Evolutionary conservation across 1,140 invertebrate genomes (phyloP).

Genomic region (Ooceraea biroi): DNA sequence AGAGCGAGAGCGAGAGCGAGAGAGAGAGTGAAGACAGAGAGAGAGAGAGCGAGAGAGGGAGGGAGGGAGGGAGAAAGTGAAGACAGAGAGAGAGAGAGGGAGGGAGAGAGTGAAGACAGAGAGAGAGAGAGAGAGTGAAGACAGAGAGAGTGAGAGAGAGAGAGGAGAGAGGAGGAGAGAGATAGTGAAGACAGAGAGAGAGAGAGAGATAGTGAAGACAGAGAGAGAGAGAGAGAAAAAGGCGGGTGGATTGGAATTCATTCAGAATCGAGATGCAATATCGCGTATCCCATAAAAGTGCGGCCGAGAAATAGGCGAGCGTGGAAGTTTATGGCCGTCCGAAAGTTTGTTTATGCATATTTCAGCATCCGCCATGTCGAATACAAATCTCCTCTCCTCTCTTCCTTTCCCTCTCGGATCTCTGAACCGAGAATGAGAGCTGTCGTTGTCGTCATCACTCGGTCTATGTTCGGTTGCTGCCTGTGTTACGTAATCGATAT

Average conservation of each 20-base stretch:
- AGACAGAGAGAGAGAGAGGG: too few relatives aligned
- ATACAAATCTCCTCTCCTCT: neutral
- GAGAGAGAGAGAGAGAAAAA: neutral
- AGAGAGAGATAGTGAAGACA: neutral
- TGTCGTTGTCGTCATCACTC: neutral
- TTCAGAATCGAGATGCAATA: constrained; percentile 50
- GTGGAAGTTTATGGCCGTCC: constrained; percentile 38
- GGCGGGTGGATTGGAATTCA: neutral
- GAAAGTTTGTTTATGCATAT: constrained; percentile 62
- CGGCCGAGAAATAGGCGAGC: constrained; percentile 33
- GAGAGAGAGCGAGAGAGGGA: too few relatives aligned
- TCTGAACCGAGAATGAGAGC: neutral
- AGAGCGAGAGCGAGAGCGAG: too few relatives aligned
- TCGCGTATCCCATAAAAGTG: constrained; percentile 48
- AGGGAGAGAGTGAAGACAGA: too few relatives aligned
- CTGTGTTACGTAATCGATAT: constrained; percentile 9
- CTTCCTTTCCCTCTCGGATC: neutral
- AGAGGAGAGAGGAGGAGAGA: too few relatives aligned
- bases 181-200: too few relatives aligned
- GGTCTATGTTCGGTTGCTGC: constrained; percentile 1
- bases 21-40: too few relatives aligned
- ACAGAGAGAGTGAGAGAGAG: too few relatives aligned
- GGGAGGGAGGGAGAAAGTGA: too few relatives aligned
- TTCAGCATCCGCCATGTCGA: neutral
- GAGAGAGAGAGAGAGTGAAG: too few relatives aligned